Evolutionary conservation across 2,797 vertebrate species (phyloP).

Genomic region (Coendou prehensilis): DNA sequence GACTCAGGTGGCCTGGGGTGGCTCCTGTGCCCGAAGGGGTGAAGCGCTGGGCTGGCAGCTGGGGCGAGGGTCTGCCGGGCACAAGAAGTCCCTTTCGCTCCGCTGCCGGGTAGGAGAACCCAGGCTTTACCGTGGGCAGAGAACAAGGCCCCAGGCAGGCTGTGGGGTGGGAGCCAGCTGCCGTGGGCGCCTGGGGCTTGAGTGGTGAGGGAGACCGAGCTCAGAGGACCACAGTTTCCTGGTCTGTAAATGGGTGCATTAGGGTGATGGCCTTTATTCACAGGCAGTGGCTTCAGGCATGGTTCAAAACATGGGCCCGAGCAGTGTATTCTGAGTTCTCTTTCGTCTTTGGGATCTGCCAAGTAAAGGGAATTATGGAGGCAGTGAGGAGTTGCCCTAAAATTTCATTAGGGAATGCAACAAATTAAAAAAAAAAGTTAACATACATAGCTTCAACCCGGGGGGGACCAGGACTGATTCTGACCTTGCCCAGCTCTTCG

Average conservation of each 20-base stretch:
- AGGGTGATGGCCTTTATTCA: not conserved
- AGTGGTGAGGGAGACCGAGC: not conserved
- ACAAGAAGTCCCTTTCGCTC: not conserved
- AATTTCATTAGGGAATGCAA: not conserved
- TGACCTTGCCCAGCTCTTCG: rapidly evolving
- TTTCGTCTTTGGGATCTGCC: not conserved
- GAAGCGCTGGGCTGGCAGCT: not conserved
- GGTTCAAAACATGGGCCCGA: not conserved
- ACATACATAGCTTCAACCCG: not conserved
- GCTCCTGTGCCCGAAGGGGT: rapidly evolving
- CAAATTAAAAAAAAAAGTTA: not conserved
- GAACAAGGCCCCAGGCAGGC: not conserved
- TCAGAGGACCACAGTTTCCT: not conserved
- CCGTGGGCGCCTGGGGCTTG: not conserved
- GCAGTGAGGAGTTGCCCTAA: not conserved
- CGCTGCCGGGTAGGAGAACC: not conserved
- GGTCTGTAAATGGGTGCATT: not conserved
- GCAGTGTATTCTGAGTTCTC: rapidly evolving
- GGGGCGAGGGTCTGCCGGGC: not conserved
- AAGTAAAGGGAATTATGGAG: not conserved
- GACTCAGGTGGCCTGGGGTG: rapidly evolving
- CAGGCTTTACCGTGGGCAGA: not conserved
- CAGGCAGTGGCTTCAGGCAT: not conserved
- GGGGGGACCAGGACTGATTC: not conserved
- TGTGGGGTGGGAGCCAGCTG: rapidly evolving